These are phyloP conservation scores for Psammodynastes pulverulentus DNA, from an alignment of 2,113 vertebrate genomes.

Conservation along the genomic window DNA sequence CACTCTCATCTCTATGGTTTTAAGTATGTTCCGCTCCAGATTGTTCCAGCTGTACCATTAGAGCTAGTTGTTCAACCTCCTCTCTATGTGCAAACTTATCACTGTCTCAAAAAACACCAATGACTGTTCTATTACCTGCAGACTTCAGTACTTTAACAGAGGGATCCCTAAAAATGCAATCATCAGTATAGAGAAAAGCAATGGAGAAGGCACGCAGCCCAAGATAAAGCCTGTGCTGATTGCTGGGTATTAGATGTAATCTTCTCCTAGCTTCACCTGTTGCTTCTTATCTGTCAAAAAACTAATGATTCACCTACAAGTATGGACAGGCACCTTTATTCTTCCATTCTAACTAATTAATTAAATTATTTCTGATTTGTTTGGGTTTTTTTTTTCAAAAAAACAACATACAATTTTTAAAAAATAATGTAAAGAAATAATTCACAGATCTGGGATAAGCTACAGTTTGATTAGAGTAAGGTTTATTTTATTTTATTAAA, in stretches of 20 bases:
- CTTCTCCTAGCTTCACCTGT: not conserved
- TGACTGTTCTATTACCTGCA: not conserved
- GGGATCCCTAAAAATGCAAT: not conserved
- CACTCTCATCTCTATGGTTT: not conserved
- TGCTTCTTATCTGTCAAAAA: not conserved
- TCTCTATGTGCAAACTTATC: not conserved
- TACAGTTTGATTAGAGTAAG: not conserved
- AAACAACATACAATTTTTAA: not conserved
- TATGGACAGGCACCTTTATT: not conserved
- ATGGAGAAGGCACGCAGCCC: not conserved
- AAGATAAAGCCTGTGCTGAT: not conserved
- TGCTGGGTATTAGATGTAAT: not conserved
- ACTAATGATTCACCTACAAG: not conserved
- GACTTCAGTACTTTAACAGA: not conserved
- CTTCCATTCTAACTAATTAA: not conserved
- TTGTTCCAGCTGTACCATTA: not conserved
- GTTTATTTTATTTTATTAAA: not conserved
- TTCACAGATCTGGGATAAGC: not conserved
- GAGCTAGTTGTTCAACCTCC: not conserved
- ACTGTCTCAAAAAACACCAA: not conserved
- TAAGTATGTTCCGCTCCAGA: not conserved
- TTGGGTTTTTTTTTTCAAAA: not conserved
- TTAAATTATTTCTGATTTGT: not conserved
- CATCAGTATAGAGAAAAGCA: not conserved
- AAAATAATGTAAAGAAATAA: not conserved